Evolutionary conservation across 2,797 vertebrate species (phyloP).

Genomic region (Centroberyx gerrardi): DNA sequence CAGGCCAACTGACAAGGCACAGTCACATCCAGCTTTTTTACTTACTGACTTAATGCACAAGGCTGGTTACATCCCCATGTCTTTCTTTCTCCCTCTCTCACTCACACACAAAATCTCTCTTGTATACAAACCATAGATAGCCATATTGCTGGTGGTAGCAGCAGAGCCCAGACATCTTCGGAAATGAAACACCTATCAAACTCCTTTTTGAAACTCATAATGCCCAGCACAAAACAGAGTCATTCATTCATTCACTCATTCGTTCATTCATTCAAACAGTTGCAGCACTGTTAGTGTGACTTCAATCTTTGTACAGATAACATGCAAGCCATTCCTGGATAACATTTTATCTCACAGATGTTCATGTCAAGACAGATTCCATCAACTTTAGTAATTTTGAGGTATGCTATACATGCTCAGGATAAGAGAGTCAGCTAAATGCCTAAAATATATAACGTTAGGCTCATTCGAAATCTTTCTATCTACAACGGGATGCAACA

Average conservation of each 20-base stretch:
- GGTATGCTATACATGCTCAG: not conserved
- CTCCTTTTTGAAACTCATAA: not conserved
- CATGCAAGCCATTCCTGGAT: not conserved
- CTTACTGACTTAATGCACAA: not conserved
- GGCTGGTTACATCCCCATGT: not conserved
- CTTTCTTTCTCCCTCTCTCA: not conserved
- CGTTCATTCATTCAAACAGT: not conserved
- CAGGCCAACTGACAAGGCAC: too few relatives aligned
- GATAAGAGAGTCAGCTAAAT: too few relatives aligned
- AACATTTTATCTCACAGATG: not conserved
- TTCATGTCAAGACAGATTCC: not conserved
- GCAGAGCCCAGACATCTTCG: conserved; percentile 16
- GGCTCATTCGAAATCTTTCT: not conserved
- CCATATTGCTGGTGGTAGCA: not conserved
- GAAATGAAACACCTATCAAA: not conserved
- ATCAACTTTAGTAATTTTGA: not conserved
- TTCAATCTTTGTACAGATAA: not conserved
- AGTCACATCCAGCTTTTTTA: too few relatives aligned
- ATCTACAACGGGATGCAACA: conserved; percentile 5
- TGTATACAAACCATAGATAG: too few relatives aligned
- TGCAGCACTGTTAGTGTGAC: not conserved
- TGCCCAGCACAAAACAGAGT: not conserved
- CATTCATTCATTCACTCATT: not conserved
- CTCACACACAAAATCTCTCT: not conserved
- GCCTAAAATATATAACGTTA: too few relatives aligned